A percentile compares a stretch with the other conserved stretches of the same genome.
phyloP scores from a whole-genome alignment of 2,888 invertebrate species.

The Anorthoa munda region DNA sequence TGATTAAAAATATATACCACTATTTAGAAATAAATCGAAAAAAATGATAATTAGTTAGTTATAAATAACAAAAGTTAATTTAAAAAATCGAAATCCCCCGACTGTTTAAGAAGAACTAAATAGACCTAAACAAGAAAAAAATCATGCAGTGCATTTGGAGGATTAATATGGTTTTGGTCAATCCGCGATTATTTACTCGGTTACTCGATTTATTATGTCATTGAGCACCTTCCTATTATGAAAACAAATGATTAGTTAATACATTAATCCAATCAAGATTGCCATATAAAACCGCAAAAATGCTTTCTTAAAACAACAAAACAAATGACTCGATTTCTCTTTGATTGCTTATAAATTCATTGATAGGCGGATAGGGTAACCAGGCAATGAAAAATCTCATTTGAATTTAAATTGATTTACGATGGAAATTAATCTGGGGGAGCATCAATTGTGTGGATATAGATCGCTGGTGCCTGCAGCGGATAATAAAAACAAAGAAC shows the following conservation, averaged over 20 bases:
- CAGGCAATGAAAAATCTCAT: constrained; percentile 72
- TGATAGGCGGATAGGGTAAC: constrained; percentile 56
- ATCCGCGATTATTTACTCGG: too few species aligned
- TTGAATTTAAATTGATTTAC: constrained; percentile 77
- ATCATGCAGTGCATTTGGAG: too few species aligned
- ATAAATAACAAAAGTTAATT: too few species aligned
- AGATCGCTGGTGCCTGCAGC: constrained; percentile 30
- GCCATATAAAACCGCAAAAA: background rate
- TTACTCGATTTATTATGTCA: too few species aligned
- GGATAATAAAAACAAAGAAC: constrained; percentile 15
- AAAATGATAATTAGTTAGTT: too few species aligned
- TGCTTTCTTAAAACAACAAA: constrained; percentile 23
- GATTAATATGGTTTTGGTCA: too few species aligned
- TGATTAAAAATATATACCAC: too few species aligned
- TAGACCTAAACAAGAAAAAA: too few species aligned
- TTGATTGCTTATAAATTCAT: constrained; percentile 62
- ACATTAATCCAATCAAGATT: background rate
- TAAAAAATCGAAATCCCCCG: too few species aligned
- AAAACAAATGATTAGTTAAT: background rate
- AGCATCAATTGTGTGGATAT: constrained; percentile 48
- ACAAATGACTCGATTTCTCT: constrained; percentile 42
- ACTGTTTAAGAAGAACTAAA: too few species aligned
- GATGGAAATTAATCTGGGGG: constrained; percentile 68
- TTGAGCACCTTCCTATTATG: too few species aligned
- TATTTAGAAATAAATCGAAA: too few species aligned